phyloP scores from a whole-genome alignment of 2,797 vertebrate species.

The Acanthurus leucopareius region DNA sequence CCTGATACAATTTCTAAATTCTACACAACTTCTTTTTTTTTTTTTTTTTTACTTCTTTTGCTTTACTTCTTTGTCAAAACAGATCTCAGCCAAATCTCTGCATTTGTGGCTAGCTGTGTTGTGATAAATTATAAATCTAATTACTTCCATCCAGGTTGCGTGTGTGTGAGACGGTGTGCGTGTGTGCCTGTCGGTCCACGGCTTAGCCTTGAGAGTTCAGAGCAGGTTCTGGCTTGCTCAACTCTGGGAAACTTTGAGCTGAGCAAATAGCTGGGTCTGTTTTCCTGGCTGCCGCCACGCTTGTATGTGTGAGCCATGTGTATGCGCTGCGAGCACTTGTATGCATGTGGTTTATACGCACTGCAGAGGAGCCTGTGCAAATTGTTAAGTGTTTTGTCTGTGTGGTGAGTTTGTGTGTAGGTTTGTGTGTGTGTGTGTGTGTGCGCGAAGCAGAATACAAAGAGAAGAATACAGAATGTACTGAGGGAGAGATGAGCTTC shows the following conservation, averaged over 20 bases:
- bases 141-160: conserved; percentile 66
- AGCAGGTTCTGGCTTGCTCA: conserved; percentile 87
- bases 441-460: conserved; percentile 47
- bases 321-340: conserved; percentile 41
- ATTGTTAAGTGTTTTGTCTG: conserved; percentile 52
- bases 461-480: conserved; percentile 59
- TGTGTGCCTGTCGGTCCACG: conserved; percentile 69
- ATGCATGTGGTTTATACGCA: conserved; percentile 33
- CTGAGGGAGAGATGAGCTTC: conserved; percentile 54
- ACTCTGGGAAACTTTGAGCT: conserved; percentile 86
- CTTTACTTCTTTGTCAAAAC: background rate
- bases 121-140: conserved; percentile 40
- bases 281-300: conserved; percentile 75
- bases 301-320: conserved; percentile 66
- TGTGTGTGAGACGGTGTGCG: conserved; percentile 63
- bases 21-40: too few species aligned
- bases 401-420: conserved; percentile 25
- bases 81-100: conserved; percentile 28
- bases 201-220: conserved; percentile 78
- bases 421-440: conserved; percentile 9
- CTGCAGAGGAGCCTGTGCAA: conserved; percentile 23
- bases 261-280: conserved; percentile 84
- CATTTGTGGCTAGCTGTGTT: conserved; percentile 26
- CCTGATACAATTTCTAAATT: background rate
- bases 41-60: background rate